A percentile compares a stretch with the other conserved stretches of the same genome.
Evolutionary conservation across 2,888 invertebrate species (phyloP).

Genomic region (Minunthozetes semirufus): DNA sequence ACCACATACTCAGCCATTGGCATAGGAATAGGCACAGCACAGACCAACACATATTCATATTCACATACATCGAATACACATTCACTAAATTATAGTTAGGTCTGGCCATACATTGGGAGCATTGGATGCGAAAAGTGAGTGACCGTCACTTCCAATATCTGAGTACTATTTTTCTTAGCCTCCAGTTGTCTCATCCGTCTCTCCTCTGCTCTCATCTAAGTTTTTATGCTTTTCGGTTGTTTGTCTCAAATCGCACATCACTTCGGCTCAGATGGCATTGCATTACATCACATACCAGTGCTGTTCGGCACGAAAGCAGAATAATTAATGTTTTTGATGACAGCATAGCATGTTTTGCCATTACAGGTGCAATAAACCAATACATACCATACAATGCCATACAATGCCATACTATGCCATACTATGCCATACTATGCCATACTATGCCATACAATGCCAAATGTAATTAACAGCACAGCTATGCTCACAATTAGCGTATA

Average conservation of each 20-base stretch:
- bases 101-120: slow-evolving; percentile 4
- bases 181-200: slow-evolving; percentile 25
- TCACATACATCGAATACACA: slow-evolving; percentile 5
- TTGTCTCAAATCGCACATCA: slow-evolving; percentile 11
- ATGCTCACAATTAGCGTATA: slow-evolving; percentile 23
- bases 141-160: slow-evolving; percentile 24
- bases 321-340: slow-evolving; percentile 32
- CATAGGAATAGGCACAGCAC: background rate
- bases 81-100: slow-evolving; percentile 21
- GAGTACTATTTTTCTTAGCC: slow-evolving; percentile 7
- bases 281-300: slow-evolving; percentile 2
- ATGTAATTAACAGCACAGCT: slow-evolving; percentile 15
- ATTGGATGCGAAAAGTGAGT: slow-evolving; percentile 5
- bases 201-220: background rate
- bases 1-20: background rate
- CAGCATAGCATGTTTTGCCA: slow-evolving; percentile 27
- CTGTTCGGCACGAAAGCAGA: slow-evolving; percentile 20
- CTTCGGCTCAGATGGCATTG: background rate
- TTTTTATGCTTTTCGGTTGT: background rate
- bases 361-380: slow-evolving; percentile 21
- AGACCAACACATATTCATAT: slow-evolving; percentile 23
- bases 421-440: background rate
- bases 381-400: background rate
- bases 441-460: slow-evolving; percentile 5
- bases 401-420: background rate